Conservation (phyloP, 2,888 invertebrate genomes). For the Andricus curvator region DNA sequence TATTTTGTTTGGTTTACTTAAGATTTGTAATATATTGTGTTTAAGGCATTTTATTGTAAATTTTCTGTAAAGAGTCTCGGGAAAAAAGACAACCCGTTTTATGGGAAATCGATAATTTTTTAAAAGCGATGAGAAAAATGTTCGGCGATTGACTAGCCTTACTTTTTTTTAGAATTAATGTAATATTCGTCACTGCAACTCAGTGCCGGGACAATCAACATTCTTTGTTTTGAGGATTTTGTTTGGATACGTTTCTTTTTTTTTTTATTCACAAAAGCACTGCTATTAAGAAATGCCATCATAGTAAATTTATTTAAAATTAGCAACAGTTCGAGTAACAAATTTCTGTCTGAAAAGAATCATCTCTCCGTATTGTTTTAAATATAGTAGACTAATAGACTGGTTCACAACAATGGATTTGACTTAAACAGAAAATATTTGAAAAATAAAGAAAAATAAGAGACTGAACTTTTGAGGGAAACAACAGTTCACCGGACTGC, state of each 20-base stretch:
- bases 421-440: constrained; percentile 4
- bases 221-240: constrained; percentile 5
- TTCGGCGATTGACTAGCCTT: constrained; percentile 18
- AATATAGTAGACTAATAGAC: constrained; percentile 18
- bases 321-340: background rate
- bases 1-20: background rate
- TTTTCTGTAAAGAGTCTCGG: background rate
- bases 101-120: background rate
- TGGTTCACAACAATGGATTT: constrained; percentile 36
- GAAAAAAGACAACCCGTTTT: background rate
- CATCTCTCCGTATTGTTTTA: background rate
- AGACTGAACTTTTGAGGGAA: constrained; percentile 15
- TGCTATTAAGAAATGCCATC: too few species aligned
- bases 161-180: constrained; percentile 1
- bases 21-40: background rate
- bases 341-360: background rate
- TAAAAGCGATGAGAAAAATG: background rate
- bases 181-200: constrained; percentile 11
- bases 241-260: background rate
- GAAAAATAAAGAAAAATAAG: constrained; percentile 28
- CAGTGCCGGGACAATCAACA: background rate
- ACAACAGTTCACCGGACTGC: background rate
- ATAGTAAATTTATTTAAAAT: background rate
- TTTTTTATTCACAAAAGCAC: background rate
- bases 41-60: background rate